Conservation (phyloP, 1,140 invertebrate genomes). For the Trichonephila inaurata region DNA sequence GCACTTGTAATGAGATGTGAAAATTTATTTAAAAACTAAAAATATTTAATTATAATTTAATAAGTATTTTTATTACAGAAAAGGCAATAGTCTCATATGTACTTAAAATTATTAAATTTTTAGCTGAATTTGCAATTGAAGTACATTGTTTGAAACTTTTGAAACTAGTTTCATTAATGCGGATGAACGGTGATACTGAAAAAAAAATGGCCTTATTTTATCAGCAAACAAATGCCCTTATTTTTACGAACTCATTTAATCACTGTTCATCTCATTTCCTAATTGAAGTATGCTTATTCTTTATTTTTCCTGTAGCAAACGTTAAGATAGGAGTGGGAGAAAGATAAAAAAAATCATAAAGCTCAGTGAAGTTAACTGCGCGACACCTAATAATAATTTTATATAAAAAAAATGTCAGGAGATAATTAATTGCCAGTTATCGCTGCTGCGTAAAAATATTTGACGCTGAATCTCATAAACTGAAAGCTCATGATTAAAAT, state of each 20-base stretch:
- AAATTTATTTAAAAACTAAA: no score
- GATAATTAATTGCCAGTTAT: slow-evolving; percentile 58
- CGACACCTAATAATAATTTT: slow-evolving; percentile 16
- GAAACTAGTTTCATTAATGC: no score
- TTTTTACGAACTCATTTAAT: not conserved
- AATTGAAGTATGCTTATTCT: not conserved
- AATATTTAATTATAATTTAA: no score
- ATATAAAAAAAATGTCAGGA: slow-evolving; percentile 35
- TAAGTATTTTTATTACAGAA: no score
- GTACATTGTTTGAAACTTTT: no score
- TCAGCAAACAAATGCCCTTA: no score
- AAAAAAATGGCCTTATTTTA: no score
- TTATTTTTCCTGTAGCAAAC: not conserved
- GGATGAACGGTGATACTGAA: no score
- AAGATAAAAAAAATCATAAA: not conserved
- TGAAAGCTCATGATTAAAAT: slow-evolving; percentile 39
- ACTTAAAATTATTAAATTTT: no score
- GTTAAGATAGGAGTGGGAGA: not conserved
- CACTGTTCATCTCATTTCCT: not conserved
- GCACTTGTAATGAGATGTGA: no score
- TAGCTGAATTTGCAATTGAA: no score
- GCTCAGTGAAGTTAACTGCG: slow-evolving; percentile 4
- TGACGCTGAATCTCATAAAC: slow-evolving; percentile 43
- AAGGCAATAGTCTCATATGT: no score
- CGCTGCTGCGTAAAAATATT: slow-evolving; percentile 43